phyloP scores from a whole-genome alignment of 2,888 invertebrate species.

The Metalampra italica region DNA sequence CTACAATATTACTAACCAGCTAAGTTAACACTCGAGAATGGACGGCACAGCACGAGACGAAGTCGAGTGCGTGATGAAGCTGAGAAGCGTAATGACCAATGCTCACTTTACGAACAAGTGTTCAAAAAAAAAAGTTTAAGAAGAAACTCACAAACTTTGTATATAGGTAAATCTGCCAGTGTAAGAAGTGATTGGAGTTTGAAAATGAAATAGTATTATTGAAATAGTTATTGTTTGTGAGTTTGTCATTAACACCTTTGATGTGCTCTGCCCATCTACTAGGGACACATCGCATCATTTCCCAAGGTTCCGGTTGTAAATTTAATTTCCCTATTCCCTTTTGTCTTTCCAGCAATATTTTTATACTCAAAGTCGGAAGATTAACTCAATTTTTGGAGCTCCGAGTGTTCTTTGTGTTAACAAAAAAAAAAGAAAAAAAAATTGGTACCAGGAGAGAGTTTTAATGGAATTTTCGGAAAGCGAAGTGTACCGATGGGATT shows the following conservation, averaged over 20 bases:
- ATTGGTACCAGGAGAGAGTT: conserved; percentile 32
- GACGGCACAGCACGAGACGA: too few relatives aligned
- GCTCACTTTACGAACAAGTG: too few relatives aligned
- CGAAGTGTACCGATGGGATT: conserved; percentile 23
- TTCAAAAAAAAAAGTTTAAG: too few relatives aligned
- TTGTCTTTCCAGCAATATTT: conserved; percentile 37
- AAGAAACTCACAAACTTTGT: too few relatives aligned
- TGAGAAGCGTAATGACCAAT: too few relatives aligned
- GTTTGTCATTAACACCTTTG: conserved; percentile 1
- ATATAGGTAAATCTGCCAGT: too few relatives aligned
- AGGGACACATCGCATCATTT: neutral
- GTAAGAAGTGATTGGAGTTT: too few relatives aligned
- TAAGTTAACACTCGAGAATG: too few relatives aligned
- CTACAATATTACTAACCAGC: too few relatives aligned
- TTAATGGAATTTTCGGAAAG: conserved; percentile 44
- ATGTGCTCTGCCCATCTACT: neutral
- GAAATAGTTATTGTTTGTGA: too few relatives aligned
- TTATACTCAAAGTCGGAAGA: conserved; percentile 45
- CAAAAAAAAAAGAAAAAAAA: conserved; percentile 28
- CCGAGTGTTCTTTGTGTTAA: conserved; percentile 39
- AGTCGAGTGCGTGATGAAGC: too few relatives aligned
- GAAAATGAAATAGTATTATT: neutral
- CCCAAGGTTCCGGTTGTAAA: conserved; percentile 25
- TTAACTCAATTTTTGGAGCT: conserved; percentile 55
- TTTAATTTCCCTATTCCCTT: conserved; percentile 41